These are phyloP conservation scores for Eumacrocentrus americanus DNA, from an alignment of 2,888 invertebrate genomes.

Conservation along the genomic window DNA sequence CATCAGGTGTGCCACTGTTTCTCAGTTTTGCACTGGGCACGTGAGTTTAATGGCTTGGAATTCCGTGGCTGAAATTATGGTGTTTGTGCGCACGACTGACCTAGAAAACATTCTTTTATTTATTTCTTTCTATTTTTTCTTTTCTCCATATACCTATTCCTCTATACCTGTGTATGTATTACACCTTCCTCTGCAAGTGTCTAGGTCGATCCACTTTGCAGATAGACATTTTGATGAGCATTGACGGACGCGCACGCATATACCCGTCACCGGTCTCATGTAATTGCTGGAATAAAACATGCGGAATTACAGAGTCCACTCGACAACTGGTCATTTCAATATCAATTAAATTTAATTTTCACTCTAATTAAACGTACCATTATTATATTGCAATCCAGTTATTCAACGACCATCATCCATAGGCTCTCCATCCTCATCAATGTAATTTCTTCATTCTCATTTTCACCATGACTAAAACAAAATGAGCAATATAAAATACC, in stretches of 20 bases:
- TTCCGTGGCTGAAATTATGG: conserved; percentile 28
- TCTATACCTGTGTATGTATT: background rate
- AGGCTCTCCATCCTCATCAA: too few relatives aligned
- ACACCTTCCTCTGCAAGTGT: background rate
- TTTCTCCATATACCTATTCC: background rate
- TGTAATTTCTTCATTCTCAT: too few relatives aligned
- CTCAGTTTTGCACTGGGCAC: background rate
- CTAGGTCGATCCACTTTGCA: background rate
- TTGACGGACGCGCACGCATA: conserved; percentile 1
- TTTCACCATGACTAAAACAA: too few relatives aligned
- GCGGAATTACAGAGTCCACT: background rate
- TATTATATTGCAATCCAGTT: too few relatives aligned
- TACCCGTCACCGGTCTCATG: too few relatives aligned
- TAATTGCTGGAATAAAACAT: background rate
- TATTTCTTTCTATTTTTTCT: conserved; percentile 9
- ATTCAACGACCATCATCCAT: too few relatives aligned
- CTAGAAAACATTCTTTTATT: conserved; percentile 27
- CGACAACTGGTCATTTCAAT: background rate
- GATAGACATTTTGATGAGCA: background rate
- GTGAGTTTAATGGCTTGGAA: conserved; percentile 24
- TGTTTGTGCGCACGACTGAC: conserved; percentile 28
- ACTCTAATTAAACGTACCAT: too few relatives aligned
- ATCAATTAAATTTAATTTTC: background rate
- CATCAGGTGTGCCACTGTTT: background rate
- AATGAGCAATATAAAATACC: background rate